These are phyloP conservation scores for Hystrix cristata DNA, from an alignment of 2,113 vertebrate genomes.

Conservation along the genomic window DNA sequence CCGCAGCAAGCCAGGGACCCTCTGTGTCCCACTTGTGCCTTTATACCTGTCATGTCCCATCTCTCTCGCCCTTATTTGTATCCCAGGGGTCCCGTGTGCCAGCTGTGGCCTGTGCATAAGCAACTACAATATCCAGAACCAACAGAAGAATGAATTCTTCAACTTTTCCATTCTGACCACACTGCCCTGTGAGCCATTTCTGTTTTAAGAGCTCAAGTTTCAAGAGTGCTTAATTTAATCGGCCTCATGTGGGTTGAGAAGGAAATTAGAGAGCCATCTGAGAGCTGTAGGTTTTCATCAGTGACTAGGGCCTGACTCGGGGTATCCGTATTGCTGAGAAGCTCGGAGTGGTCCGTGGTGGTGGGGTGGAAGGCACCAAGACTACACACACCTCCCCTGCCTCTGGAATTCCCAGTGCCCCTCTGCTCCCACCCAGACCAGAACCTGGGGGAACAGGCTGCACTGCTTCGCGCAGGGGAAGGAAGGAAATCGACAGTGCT, in stretches of 20 bases:
- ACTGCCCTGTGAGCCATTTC: not conserved
- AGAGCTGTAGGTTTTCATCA: not conserved
- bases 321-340: not conserved
- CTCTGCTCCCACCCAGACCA: not conserved
- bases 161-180: not conserved
- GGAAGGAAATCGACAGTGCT: not conserved
- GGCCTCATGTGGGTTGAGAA: not conserved
- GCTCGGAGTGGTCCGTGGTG: not conserved
- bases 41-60: not conserved
- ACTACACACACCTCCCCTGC: too few relatives aligned
- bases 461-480: not conserved
- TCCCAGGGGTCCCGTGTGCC: fast-evolving
- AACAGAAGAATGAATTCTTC: not conserved
- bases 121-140: not conserved
- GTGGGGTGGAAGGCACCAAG: fast-evolving
- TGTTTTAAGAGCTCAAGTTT: constrained; percentile 52
- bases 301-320: not conserved
- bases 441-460: fast-evolving
- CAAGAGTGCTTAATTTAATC: constrained; percentile 61
- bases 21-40: not conserved
- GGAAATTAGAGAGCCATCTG: constrained; percentile 8
- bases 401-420: too few relatives aligned
- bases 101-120: not conserved
- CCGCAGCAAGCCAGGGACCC: fast-evolving
- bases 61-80: not conserved